Percentiles rank a stretch among this genome's conserved stretches.
These are phyloP conservation scores for Phoenicopterus ruber DNA, from an alignment of 2,113 vertebrate genomes.

Conservation along the genomic window DNA sequence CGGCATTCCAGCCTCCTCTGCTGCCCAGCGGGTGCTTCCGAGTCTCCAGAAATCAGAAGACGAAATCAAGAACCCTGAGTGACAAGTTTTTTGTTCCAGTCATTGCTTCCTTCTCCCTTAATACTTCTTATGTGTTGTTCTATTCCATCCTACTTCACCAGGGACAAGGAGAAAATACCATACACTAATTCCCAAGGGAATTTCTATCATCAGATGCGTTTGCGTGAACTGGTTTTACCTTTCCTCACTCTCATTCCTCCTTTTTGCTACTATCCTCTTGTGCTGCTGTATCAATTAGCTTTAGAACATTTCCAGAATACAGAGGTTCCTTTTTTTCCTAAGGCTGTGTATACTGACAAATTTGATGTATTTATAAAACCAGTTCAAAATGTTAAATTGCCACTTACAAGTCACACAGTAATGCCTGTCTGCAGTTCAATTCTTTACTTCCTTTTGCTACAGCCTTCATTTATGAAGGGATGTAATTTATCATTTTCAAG, in stretches of 20 bases:
- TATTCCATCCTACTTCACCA: not conserved
- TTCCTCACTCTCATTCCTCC: not conserved
- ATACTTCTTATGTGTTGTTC: not conserved
- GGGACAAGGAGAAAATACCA: not conserved
- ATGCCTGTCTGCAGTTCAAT: not conserved
- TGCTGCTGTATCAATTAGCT: not conserved
- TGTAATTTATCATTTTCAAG: not conserved
- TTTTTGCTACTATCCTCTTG: not conserved
- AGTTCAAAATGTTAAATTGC: not conserved
- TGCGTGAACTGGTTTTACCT: not conserved
- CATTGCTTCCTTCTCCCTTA: not conserved
- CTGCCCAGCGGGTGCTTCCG: not conserved
- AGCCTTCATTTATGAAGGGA: not conserved
- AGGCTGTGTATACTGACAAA: not conserved
- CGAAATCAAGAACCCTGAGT: not conserved
- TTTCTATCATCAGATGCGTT: not conserved
- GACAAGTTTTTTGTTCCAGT: not conserved
- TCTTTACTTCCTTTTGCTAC: not conserved
- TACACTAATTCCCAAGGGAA: not conserved
- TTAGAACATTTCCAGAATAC: not conserved
- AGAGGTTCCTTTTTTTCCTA: not conserved
- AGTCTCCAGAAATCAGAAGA: not conserved
- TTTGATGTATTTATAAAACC: not conserved
- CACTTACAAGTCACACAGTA: not conserved
- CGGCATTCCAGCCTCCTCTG: not conserved